Conservation (phyloP, 2,113 vertebrate species). For the Esox niger region DNA sequence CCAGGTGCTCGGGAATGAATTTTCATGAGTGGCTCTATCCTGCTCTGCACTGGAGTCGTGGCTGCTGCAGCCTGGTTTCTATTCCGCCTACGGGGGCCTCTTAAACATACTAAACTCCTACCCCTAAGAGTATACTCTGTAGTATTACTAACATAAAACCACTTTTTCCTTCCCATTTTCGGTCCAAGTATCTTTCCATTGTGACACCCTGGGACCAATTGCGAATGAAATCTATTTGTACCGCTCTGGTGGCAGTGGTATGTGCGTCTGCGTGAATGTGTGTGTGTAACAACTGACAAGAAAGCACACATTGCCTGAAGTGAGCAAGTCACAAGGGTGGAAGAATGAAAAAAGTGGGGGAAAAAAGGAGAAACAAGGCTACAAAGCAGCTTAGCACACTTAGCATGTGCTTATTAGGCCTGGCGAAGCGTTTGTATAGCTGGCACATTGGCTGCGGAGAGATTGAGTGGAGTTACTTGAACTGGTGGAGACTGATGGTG, state of each 20-base stretch:
- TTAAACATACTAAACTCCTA: conserved; percentile 61
- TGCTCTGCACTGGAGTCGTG: conserved; percentile 21
- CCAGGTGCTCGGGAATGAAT: conserved; percentile 67
- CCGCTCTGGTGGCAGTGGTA: conserved; percentile 45
- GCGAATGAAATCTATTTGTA: conserved; percentile 72
- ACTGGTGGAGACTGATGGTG: conserved; percentile 28
- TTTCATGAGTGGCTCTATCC: conserved; percentile 57
- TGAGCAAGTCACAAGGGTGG: conserved; percentile 34
- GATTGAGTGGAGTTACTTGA: conserved; percentile 32
- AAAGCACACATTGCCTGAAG: conserved; percentile 38
- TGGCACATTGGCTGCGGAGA: conserved; percentile 21
- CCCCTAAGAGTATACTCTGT: conserved; percentile 56
- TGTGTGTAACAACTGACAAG: conserved; percentile 20
- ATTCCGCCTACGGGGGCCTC: conserved; percentile 62
- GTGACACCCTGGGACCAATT: conserved; percentile 75
- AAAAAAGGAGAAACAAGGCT: conserved; percentile 26
- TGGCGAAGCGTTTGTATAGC: too few relatives aligned
- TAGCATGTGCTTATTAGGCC: conserved; percentile 32
- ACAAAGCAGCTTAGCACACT: conserved; percentile 26
- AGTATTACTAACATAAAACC: conserved; percentile 56
- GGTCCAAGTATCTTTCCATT: conserved; percentile 69
- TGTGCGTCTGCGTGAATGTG: not conserved
- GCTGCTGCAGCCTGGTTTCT: conserved; percentile 63
- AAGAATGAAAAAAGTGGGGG: conserved; percentile 19
- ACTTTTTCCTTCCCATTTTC: conserved; percentile 40